Conservation (phyloP, 2,797 vertebrate genomes). For the Danionella dracula region DNA sequence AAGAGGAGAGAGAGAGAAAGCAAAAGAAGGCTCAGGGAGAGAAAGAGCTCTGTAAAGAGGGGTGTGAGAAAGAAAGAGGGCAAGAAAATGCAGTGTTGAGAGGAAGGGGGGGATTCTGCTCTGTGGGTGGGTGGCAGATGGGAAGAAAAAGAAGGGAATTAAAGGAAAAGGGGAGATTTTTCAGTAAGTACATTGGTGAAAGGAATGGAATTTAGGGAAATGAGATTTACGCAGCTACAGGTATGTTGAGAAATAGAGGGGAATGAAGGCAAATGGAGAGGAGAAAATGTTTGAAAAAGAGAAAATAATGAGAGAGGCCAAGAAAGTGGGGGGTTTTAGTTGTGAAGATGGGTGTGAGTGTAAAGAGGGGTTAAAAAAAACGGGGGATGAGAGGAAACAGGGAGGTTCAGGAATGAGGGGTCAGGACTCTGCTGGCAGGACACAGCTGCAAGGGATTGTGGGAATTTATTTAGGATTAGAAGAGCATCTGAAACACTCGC, state of each 20-base stretch:
- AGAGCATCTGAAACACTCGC: slow-evolving; percentile 63
- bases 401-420: slow-evolving; percentile 44
- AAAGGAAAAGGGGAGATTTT: no score
- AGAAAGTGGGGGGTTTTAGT: no score
- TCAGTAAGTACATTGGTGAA: no score
- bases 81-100: neutral
- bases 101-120: slow-evolving; percentile 27
- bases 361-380: neutral
- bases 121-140: slow-evolving; percentile 4
- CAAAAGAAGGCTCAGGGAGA: neutral
- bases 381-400: slow-evolving; percentile 4
- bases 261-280: no score
- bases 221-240: no score
- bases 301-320: no score
- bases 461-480: slow-evolving; percentile 76
- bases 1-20: slow-evolving; percentile 1
- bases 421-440: slow-evolving; percentile 64
- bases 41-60: slow-evolving; percentile 24
- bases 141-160: no score
- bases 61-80: slow-evolving; percentile 14
- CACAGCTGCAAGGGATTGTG: slow-evolving; percentile 74
- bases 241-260: no score
- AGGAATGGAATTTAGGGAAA: no score
- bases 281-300: no score
- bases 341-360: slow-evolving; percentile 24